A percentile compares a stretch with the other conserved stretches of the same genome.
Evolutionary conservation across 2,113 vertebrate species (phyloP).

Genomic region (Corydoras maculifer): DNA sequence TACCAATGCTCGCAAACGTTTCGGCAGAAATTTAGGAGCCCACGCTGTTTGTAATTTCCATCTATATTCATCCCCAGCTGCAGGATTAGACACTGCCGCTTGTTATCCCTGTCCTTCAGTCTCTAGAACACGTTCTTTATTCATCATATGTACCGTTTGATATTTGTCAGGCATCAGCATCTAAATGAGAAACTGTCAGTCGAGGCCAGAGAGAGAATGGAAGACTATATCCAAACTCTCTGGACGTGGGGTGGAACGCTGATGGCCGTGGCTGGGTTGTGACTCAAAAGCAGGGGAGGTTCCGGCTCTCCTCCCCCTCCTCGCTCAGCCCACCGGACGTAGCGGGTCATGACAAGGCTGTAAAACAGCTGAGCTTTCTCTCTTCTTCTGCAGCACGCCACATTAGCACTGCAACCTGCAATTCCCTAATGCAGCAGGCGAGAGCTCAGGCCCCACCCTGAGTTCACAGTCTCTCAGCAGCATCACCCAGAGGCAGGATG

Average conservation of each 20-base stretch:
- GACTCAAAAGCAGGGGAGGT: neutral
- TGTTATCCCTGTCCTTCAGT: conserved; percentile 39
- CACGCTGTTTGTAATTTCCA: conserved; percentile 11
- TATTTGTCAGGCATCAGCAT: conserved; percentile 49
- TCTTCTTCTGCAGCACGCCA: conserved; percentile 22
- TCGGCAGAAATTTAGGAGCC: neutral
- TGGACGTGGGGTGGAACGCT: conserved; percentile 36
- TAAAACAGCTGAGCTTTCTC: conserved; percentile 26
- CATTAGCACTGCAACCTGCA: conserved; percentile 47
- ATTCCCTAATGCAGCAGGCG: conserved; percentile 32
- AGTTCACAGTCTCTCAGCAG: conserved; percentile 1
- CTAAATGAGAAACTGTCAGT: conserved; percentile 45
- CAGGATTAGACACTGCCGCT: conserved; percentile 23
- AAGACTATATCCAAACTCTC: conserved; percentile 38
- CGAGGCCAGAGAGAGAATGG: conserved; percentile 27
- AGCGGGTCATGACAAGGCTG: conserved; percentile 22
- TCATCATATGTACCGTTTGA: conserved; percentile 39
- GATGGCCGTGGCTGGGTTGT: conserved; percentile 18
- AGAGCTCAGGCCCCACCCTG: conserved; percentile 22
- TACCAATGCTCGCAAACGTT: neutral
- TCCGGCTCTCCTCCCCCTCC: conserved; percentile 9
- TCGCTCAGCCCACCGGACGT: conserved; percentile 7
- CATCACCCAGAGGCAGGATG: conserved; percentile 34
- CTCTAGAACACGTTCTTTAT: conserved; percentile 36
- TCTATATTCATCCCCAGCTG: conserved; percentile 27